A percentile compares a stretch with the other conserved stretches of the same genome.
Conservation (phyloP, 2,113 vertebrate genomes). For the Aplodontia rufa region DNA sequence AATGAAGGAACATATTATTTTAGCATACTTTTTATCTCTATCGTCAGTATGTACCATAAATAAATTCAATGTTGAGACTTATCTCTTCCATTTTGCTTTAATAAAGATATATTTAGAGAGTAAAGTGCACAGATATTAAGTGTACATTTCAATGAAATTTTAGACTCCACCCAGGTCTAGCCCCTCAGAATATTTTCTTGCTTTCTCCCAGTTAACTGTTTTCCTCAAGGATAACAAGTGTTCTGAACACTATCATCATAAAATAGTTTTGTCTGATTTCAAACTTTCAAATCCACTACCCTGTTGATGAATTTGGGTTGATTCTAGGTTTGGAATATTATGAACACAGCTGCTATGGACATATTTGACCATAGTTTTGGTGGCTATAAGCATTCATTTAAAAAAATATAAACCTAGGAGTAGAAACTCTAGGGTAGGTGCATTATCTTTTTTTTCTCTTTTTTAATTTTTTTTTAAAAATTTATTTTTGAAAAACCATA, state of each 20-base stretch:
- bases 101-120: slow-evolving; percentile 16
- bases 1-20: slow-evolving; percentile 36
- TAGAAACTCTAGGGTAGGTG: neutral
- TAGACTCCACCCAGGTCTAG: neutral
- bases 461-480: no score
- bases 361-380: slow-evolving; percentile 21
- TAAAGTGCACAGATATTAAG: slow-evolving; percentile 28
- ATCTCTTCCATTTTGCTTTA: slow-evolving; percentile 32
- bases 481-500: no score
- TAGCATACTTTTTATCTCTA: slow-evolving; percentile 43
- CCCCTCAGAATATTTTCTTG: neutral
- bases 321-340: slow-evolving; percentile 19
- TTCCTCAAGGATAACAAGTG: neutral
- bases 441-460: no score
- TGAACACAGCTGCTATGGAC: neutral
- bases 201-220: neutral
- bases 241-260: slow-evolving; percentile 39
- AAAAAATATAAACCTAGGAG: neutral
- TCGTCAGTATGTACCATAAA: neutral
- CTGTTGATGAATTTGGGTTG: slow-evolving; percentile 19
- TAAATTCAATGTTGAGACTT: slow-evolving; percentile 26
- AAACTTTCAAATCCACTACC: slow-evolving; percentile 15
- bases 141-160: slow-evolving; percentile 43
- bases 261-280: slow-evolving; percentile 11
- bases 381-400: slow-evolving; percentile 3